Base-by-base conservation (phyloP, 2,113 vertebrate genomes). In the Sciurus niger region DNA sequence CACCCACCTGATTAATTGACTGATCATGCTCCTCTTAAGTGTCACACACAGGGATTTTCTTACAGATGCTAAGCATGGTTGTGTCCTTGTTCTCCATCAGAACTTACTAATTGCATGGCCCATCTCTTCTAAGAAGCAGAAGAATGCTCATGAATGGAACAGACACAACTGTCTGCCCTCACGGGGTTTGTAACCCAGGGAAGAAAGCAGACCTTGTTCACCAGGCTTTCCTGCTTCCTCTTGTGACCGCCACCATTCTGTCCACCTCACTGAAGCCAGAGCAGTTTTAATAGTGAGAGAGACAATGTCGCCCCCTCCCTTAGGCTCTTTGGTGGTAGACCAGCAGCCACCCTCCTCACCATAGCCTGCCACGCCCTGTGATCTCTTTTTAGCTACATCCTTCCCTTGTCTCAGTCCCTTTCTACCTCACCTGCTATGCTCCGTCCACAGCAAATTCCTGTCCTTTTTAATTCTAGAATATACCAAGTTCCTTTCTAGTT, bases 341-440 rank as follows among this genome's bases (percentile, higher is more conserved):
- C 3, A 25, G 34, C 1, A 48, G 7, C 32, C 17, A 6, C 4
- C 8, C 25, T 48, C 34, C 11, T 74, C 53, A 0, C 0, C 0
- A 1, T 8, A 48, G 2, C 67, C 67, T 24, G 5, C 6, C 6
- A 25, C 46, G 25, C 48, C 1, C 22, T 5, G 0, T 48, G 13
- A 30, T n/a, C 53, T 86, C 46, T 2, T 18, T 20, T n/a, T 28
- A 11, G 48, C n/a, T 24, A 12, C 11, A 25, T 67, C 25, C 11
- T 4, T 14, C n/a, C 10, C 9, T 37, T 18, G 5, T 17, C 8
- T 55, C 16, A 80, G 4, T 17, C 58, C 1, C 72, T 82, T 76
- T 37, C 73, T 46, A 7, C 60, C 40, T 60, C 1, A 12, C 1
- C 2, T 20, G 1, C 30, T 84, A 4, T 9, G 8, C 9, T 76